Conservation (phyloP, 2,797 vertebrate genomes). For the Hoplostethus mediterraneus region DNA sequence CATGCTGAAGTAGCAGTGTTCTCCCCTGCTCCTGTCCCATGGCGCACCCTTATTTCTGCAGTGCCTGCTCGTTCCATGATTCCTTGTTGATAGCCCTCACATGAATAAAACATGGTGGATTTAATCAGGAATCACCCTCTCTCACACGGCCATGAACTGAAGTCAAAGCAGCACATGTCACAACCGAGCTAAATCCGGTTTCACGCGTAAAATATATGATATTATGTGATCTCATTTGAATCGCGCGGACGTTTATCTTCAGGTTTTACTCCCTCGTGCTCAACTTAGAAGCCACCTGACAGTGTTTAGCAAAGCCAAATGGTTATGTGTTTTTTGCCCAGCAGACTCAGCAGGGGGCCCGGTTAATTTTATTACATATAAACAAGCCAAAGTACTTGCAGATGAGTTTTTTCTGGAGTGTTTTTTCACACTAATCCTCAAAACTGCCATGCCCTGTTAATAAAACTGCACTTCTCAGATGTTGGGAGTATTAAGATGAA, state of each 20-base stretch:
- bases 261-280: slow-evolving; percentile 13
- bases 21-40: slow-evolving; percentile 36
- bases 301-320: slow-evolving; percentile 8
- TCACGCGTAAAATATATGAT: neutral
- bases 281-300: slow-evolving; percentile 23
- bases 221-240: slow-evolving; percentile 6
- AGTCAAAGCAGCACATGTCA: neutral
- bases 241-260: neutral
- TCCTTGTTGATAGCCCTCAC: slow-evolving; percentile 41
- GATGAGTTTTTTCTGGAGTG: slow-evolving; percentile 42
- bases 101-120: slow-evolving; percentile 59
- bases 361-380: slow-evolving; percentile 63
- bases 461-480: neutral
- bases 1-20: slow-evolving; percentile 61
- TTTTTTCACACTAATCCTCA: slow-evolving; percentile 28
- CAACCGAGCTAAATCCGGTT: neutral
- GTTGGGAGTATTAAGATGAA: neutral
- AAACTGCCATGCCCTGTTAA: slow-evolving; percentile 21
- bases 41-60: slow-evolving; percentile 50
- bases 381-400: slow-evolving; percentile 66
- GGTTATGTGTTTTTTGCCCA: slow-evolving; percentile 10
- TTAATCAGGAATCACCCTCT: slow-evolving; percentile 13
- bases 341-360: slow-evolving; percentile 38
- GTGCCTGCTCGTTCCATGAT: slow-evolving; percentile 34
- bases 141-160: neutral